Evolutionary conservation across 92 coral and sea anemone genomes (phyloP).

Genomic region (Nematostella vectensis): DNA sequence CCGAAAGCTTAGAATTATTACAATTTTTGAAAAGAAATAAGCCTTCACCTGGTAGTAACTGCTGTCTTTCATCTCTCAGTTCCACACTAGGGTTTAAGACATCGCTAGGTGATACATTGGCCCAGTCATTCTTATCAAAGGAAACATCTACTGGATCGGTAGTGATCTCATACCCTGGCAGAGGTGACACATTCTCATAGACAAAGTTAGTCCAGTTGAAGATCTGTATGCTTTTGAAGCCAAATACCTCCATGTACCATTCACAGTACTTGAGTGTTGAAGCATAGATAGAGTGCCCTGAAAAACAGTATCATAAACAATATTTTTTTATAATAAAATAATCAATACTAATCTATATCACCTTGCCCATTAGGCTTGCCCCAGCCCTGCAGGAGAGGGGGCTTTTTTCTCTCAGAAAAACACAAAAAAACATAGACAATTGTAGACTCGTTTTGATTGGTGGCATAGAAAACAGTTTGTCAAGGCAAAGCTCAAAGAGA

Average conservation of each 20-base stretch:
- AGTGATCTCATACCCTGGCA: slow-evolving; percentile 43
- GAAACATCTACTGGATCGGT: slow-evolving; percentile 46
- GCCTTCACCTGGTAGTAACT: slow-evolving; percentile 20
- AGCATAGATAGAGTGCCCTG: slow-evolving; percentile 56
- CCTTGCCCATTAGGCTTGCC: too few relatives aligned
- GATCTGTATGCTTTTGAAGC: slow-evolving; percentile 28
- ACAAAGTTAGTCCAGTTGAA: slow-evolving; percentile 63
- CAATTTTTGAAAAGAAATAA: too few relatives aligned
- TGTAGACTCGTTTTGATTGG: too few relatives aligned
- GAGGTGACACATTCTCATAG: slow-evolving; percentile 39
- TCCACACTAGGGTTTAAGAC: slow-evolving; percentile 27
- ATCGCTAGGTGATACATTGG: slow-evolving; percentile 33
- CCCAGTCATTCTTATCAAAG: slow-evolving; percentile 37
- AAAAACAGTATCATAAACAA: neutral
- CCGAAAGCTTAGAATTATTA: too few relatives aligned
- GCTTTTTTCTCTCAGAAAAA: too few relatives aligned
- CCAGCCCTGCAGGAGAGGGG: too few relatives aligned
- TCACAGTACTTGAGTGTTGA: slow-evolving; percentile 40
- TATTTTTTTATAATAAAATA: neutral
- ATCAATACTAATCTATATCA: too few relatives aligned
- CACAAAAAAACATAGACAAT: too few relatives aligned
- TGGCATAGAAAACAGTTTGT: too few relatives aligned
- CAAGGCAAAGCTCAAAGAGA: too few relatives aligned
- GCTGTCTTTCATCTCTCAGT: slow-evolving; percentile 31
- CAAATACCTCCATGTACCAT: slow-evolving; percentile 44